A percentile compares a stretch with the other conserved stretches of the same genome.
phyloP scores from a whole-genome alignment of 2,888 invertebrate species.

The Electrophaes corylata region DNA sequence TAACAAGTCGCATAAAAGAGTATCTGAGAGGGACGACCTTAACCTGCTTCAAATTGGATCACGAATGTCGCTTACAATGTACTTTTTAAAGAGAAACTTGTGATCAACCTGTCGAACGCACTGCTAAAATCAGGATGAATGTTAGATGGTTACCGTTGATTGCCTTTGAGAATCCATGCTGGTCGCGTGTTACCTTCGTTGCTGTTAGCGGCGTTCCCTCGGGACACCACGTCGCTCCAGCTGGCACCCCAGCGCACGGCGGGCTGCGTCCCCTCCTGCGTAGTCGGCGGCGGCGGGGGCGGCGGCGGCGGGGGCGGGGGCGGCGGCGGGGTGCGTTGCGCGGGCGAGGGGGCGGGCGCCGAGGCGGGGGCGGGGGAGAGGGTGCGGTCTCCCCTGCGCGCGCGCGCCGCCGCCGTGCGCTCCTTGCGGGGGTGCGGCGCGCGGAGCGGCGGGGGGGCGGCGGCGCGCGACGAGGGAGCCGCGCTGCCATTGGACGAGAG shows the following conservation, averaged over 20 bases:
- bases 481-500: constrained; percentile 20
- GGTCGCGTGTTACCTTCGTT: constrained; percentile 17
- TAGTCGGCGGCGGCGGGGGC: constrained; percentile 39
- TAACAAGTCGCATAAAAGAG: too few relatives aligned
- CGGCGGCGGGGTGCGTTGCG: constrained; percentile 26
- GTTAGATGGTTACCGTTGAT: too few relatives aligned
- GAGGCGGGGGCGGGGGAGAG: constrained; percentile 36
- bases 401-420: constrained; percentile 39
- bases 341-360: constrained; percentile 20
- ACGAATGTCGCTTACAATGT: too few relatives aligned
- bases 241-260: constrained; percentile 64
- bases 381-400: constrained; percentile 33
- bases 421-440: constrained; percentile 44
- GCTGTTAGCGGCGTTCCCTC: constrained; percentile 35
- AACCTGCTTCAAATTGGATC: too few relatives aligned
- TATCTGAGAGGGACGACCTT: too few relatives aligned
- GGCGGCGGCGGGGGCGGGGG: constrained; percentile 28
- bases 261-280: too few relatives aligned
- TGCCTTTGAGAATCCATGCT: too few relatives aligned
- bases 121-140: too few relatives aligned
- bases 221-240: constrained; percentile 70
- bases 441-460: constrained; percentile 28
- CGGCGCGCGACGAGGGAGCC: constrained; percentile 25
- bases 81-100: too few relatives aligned
- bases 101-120: too few relatives aligned